Evolutionary conservation across 2,113 vertebrate genomes (phyloP).

Genomic region (Microcebus ravelobensis): DNA sequence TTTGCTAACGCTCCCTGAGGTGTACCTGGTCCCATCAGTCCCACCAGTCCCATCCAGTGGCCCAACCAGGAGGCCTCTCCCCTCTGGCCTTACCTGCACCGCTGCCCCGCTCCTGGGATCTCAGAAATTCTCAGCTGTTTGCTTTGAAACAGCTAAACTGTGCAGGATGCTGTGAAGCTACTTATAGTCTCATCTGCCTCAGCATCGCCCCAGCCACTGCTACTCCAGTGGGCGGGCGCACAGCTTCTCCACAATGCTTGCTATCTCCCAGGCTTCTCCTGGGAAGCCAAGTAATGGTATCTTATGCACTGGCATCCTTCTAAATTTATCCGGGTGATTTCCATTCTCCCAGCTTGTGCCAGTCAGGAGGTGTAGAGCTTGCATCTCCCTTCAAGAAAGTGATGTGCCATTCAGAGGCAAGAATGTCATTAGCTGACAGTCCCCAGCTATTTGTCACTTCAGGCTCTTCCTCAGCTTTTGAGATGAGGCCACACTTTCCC

Average conservation of each 20-base stretch:
- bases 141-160: background rate
- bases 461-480: background rate
- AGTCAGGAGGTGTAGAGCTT: background rate
- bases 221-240: background rate
- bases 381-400: background rate
- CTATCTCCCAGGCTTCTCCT: background rate
- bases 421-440: background rate
- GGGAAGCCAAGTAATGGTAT: background rate
- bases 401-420: background rate
- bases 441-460: background rate
- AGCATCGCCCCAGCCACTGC: background rate
- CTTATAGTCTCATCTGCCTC: background rate
- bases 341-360: background rate
- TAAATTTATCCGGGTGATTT: background rate
- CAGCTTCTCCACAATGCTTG: background rate
- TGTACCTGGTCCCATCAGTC: background rate
- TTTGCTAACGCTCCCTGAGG: background rate
- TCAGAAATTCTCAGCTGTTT: background rate
- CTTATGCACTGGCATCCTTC: background rate
- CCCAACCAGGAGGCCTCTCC: background rate
- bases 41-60: too few relatives aligned
- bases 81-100: too few relatives aligned
- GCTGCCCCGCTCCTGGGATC: background rate
- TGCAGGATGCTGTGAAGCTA: background rate
- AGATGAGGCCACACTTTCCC: background rate